These are phyloP conservation scores for Hippocampus zosterae DNA, from an alignment of 2,113 vertebrate species.

Conservation along the genomic window DNA sequence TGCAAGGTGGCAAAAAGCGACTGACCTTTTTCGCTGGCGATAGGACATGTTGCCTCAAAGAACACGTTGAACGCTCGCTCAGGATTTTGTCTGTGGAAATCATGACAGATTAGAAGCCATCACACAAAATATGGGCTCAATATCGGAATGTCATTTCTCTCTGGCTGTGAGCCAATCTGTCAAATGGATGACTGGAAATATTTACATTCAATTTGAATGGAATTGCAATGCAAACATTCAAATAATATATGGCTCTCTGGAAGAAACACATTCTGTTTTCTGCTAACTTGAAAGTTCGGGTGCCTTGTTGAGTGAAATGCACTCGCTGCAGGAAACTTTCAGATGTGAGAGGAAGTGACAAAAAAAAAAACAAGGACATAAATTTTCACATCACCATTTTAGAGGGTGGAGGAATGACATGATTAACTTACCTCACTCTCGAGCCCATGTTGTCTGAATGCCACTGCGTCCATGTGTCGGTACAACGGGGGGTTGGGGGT, in stretches of 20 bases:
- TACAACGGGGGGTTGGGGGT: conserved; percentile 1
- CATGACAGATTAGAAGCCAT: not conserved
- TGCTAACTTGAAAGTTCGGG: conserved; percentile 1
- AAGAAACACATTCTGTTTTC: not conserved
- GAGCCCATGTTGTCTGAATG: conserved; percentile 66
- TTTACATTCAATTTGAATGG: not conserved
- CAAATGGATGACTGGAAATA: not conserved
- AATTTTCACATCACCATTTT: conserved; percentile 25
- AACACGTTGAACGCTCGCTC: conserved; percentile 81
- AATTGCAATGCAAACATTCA: not conserved
- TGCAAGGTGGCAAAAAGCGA: not conserved
- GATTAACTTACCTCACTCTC: conserved; percentile 70
- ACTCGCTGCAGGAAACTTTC: conserved; percentile 49
- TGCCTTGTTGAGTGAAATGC: conserved; percentile 10
- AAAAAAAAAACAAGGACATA: conserved; percentile 33
- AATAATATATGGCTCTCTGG: not conserved
- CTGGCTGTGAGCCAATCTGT: not conserved
- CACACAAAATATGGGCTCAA: not conserved
- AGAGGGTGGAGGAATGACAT: conserved; percentile 11
- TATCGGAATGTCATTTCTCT: not conserved
- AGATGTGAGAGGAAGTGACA: conserved; percentile 62
- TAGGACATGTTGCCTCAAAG: conserved; percentile 78
- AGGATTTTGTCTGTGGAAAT: conserved; percentile 71
- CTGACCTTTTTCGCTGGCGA: conserved; percentile 78
- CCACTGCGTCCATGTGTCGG: conserved; percentile 58